Conservation (phyloP, 2,113 vertebrate species). For the Anolis sagrei region DNA sequence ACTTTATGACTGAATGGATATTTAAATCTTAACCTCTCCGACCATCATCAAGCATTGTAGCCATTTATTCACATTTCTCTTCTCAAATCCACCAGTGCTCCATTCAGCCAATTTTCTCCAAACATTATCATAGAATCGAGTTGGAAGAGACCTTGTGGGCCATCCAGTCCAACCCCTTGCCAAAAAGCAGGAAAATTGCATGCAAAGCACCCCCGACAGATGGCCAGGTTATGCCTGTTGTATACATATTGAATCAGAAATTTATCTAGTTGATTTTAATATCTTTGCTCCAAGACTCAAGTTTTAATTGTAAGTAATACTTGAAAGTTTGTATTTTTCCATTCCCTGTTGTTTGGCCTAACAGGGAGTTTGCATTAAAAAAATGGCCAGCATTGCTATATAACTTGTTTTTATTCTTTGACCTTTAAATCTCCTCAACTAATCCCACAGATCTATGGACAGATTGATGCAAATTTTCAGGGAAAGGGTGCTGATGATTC, state of each 20-base stretch:
- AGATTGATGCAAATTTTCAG: background rate
- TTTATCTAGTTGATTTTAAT: background rate
- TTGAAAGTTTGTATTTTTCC: background rate
- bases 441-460: background rate
- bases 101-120: background rate
- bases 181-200: too few species aligned
- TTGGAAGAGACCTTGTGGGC: too few species aligned
- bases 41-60: background rate
- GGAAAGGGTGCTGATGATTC: background rate
- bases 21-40: too few species aligned
- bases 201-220: too few species aligned
- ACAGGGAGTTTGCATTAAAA: too few species aligned
- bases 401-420: background rate
- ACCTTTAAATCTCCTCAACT: background rate
- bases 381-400: too few species aligned
- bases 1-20: background rate
- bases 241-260: background rate
- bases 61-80: background rate
- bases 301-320: background rate
- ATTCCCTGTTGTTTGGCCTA: too few species aligned
- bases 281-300: background rate
- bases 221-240: background rate
- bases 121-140: too few species aligned
- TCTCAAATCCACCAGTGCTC: background rate
- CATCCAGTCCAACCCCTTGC: too few species aligned